These are phyloP conservation scores for Monopis laevigella DNA, from an alignment of 2,888 invertebrate genomes.

Conservation along the genomic window DNA sequence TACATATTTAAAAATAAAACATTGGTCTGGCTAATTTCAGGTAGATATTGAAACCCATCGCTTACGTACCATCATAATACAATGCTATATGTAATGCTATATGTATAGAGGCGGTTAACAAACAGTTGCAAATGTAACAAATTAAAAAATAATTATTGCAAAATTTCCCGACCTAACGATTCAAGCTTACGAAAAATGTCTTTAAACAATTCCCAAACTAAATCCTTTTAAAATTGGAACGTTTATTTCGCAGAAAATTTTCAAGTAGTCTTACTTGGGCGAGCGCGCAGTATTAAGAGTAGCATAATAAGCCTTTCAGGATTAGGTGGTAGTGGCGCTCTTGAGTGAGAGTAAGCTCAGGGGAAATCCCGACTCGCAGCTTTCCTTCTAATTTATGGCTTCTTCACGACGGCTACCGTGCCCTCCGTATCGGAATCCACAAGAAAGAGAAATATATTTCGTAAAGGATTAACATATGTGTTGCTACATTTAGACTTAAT, in stretches of 20 bases:
- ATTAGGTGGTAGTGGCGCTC: slow-evolving; percentile 57
- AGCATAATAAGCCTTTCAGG: slow-evolving; percentile 67
- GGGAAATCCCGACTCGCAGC: slow-evolving; percentile 66
- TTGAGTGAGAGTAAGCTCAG: slow-evolving; percentile 66
- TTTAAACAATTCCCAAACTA: slow-evolving; percentile 23
- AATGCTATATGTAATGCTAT: too few relatives aligned
- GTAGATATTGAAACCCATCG: too few relatives aligned
- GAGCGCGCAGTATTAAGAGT: slow-evolving; percentile 61
- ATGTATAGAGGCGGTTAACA: neutral
- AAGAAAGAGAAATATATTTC: slow-evolving; percentile 60
- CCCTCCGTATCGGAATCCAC: slow-evolving; percentile 62
- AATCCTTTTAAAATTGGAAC: slow-evolving; percentile 22
- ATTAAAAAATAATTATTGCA: slow-evolving; percentile 35
- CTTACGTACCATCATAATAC: too few relatives aligned
- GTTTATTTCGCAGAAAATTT: slow-evolving; percentile 57
- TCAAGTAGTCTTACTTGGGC: slow-evolving; percentile 51
- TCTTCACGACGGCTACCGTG: slow-evolving; percentile 51
- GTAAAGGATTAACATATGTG: slow-evolving; percentile 57
- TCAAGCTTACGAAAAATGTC: slow-evolving; percentile 61
- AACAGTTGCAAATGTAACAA: neutral
- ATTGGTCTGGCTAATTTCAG: too few relatives aligned
- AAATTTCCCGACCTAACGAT: slow-evolving; percentile 37
- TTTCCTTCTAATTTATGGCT: slow-evolving; percentile 64
- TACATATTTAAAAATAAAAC: too few relatives aligned
- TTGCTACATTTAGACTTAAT: slow-evolving; percentile 34